phyloP scores from a whole-genome alignment of 2,888 invertebrate genomes.

The Hydriomena furcata region DNA sequence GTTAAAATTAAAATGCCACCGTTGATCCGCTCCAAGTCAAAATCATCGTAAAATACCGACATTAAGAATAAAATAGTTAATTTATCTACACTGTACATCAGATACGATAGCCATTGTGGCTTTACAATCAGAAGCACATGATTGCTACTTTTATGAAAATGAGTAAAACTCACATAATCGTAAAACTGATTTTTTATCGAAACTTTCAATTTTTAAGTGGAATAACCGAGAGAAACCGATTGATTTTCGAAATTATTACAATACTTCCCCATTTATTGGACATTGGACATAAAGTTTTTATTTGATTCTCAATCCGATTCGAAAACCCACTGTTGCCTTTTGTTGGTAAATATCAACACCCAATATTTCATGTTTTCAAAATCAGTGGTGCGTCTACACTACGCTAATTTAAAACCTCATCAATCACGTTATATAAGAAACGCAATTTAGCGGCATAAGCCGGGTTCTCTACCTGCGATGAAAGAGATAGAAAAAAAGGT shows the following conservation, averaged over 20 bases:
- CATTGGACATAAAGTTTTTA: slow-evolving; percentile 10
- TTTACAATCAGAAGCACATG: slow-evolving; percentile 26
- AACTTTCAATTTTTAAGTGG: slow-evolving; percentile 40
- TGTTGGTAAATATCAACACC: slow-evolving; percentile 45
- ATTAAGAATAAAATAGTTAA: slow-evolving; percentile 56
- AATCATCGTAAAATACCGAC: slow-evolving; percentile 53
- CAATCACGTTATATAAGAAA: slow-evolving; percentile 70
- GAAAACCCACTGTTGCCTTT: slow-evolving; percentile 4
- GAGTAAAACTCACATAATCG: slow-evolving; percentile 42
- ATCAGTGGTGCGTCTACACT: slow-evolving; percentile 24
- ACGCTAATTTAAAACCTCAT: slow-evolving; percentile 69
- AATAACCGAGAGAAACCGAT: slow-evolving; percentile 24
- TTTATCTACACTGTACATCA: slow-evolving; percentile 45
- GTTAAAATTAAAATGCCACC: slow-evolving; percentile 42
- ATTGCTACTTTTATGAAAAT: slow-evolving; percentile 40
- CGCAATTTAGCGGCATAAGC: slow-evolving; percentile 63
- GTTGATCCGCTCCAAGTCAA: slow-evolving; percentile 35
- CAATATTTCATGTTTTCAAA: slow-evolving; percentile 40
- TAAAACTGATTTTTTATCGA: slow-evolving; percentile 46
- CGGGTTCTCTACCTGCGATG: slow-evolving; percentile 65
- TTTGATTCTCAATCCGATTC: slow-evolving; percentile 9
- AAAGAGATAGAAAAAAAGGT: slow-evolving; percentile 61
- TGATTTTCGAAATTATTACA: slow-evolving; percentile 29
- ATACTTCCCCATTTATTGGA: slow-evolving; percentile 11
- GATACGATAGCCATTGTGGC: slow-evolving; percentile 26